These are phyloP conservation scores for Ceryle rudis DNA, from an alignment of 2,797 vertebrate genomes.

Conservation along the genomic window DNA sequence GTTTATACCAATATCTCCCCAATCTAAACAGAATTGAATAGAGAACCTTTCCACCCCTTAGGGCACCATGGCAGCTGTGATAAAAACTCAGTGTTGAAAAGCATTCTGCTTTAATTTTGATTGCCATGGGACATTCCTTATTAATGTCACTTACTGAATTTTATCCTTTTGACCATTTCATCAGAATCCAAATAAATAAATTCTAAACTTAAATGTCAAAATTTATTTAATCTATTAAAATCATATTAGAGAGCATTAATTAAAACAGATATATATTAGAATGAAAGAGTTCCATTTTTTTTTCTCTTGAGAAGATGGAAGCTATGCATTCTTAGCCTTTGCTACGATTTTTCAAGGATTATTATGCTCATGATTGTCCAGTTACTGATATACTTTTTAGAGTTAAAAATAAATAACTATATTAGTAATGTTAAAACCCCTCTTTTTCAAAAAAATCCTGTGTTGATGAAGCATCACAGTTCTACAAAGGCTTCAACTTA, in stretches of 20 bases:
- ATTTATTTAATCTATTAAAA: neutral
- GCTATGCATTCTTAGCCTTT: neutral
- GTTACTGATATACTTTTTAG: neutral
- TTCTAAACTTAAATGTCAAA: neutral
- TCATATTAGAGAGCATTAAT: neutral
- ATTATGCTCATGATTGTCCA: neutral
- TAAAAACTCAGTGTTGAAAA: neutral
- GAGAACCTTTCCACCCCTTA: neutral
- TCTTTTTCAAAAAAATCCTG: neutral
- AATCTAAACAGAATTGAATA: neutral
- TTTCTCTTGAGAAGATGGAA: neutral
- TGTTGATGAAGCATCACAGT: neutral
- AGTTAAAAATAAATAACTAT: neutral
- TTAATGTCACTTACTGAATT: neutral
- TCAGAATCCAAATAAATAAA: neutral
- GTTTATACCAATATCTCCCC: neutral
- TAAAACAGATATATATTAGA: neutral
- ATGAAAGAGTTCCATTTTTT: neutral
- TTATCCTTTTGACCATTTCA: neutral
- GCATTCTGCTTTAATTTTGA: neutral
- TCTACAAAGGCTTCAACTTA: neutral
- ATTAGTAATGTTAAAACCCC: rapidly evolving
- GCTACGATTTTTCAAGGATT: neutral
- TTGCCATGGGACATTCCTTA: neutral
- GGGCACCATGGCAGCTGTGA: neutral